Evolutionary conservation across 1,140 invertebrate genomes (phyloP).

Genomic region (Drosophila lacertosa): DNA sequence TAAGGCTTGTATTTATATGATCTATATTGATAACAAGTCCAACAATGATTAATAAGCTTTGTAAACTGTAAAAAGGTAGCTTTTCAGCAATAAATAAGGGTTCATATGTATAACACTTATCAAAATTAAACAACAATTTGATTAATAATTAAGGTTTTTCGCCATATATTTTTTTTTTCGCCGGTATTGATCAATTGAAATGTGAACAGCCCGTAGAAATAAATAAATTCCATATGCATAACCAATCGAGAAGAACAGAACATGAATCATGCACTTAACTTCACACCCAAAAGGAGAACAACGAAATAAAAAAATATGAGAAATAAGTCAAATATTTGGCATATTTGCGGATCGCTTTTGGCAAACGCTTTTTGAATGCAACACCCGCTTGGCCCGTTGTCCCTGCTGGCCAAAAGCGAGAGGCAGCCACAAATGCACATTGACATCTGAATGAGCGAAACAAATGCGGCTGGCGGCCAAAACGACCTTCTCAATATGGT

Average conservation of each 20-base stretch:
- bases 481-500: conserved; percentile 77
- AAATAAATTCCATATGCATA: conserved; percentile 12
- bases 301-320: conserved; percentile 47
- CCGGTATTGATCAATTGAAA: neutral
- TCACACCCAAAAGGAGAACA: neutral
- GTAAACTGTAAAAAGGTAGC: too few relatives aligned
- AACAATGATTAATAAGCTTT: too few relatives aligned
- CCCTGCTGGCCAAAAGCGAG: conserved; percentile 1
- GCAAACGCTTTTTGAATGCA: conserved; percentile 61
- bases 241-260: conserved; percentile 2
- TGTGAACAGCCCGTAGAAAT: neutral
- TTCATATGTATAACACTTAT: too few relatives aligned
- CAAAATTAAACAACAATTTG: neutral
- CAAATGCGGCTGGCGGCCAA: conserved; percentile 64
- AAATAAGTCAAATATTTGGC: conserved; percentile 75
- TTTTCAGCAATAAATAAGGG: too few relatives aligned
- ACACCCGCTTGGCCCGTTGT: too few relatives aligned
- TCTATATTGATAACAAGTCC: too few relatives aligned
- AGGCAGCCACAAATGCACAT: conserved; percentile 63
- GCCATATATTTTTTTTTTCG: too few relatives aligned
- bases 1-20: too few relatives aligned
- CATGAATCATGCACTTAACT: conserved; percentile 55
- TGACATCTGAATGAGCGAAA: conserved; percentile 70
- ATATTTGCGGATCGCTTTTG: conserved; percentile 71
- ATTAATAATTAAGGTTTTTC: too few relatives aligned